Conservation (phyloP, 2,797 vertebrate genomes). For the Salmo trutta region DNA sequence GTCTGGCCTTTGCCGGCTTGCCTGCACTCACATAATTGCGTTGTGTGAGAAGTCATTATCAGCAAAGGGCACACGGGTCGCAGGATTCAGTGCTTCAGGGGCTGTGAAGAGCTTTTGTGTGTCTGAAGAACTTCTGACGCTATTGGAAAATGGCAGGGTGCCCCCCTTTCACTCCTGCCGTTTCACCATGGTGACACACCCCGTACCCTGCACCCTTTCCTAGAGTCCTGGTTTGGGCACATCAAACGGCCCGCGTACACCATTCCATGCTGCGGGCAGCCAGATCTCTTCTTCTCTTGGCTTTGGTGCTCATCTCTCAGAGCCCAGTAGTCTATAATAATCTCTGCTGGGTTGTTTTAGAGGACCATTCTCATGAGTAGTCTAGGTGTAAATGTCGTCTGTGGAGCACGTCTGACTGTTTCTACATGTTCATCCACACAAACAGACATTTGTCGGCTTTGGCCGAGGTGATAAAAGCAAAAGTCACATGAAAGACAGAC, state of each 20-base stretch:
- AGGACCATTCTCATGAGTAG: not conserved
- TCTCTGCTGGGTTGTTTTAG: not conserved
- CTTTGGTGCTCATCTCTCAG: not conserved
- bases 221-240: not conserved
- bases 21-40: not conserved
- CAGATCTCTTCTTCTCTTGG: not conserved
- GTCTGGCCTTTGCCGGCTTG: not conserved
- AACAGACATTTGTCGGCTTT: not conserved
- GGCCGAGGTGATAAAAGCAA: not conserved
- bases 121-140: not conserved
- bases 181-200: not conserved
- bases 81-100: not conserved
- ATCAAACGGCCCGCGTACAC: not conserved
- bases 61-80: not conserved
- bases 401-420: not conserved
- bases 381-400: not conserved
- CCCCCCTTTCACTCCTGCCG: not conserved
- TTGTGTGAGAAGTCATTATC: not conserved
- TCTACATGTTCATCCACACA: not conserved
- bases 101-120: not conserved
- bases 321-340: not conserved
- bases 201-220: not conserved
- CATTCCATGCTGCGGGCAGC: not conserved
- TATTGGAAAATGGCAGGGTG: not conserved
- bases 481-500: no score